Percentiles rank a stretch among this genome's conserved stretches.
Conservation (phyloP, 1,140 invertebrate species). For the Monochamus saltuarius region DNA sequence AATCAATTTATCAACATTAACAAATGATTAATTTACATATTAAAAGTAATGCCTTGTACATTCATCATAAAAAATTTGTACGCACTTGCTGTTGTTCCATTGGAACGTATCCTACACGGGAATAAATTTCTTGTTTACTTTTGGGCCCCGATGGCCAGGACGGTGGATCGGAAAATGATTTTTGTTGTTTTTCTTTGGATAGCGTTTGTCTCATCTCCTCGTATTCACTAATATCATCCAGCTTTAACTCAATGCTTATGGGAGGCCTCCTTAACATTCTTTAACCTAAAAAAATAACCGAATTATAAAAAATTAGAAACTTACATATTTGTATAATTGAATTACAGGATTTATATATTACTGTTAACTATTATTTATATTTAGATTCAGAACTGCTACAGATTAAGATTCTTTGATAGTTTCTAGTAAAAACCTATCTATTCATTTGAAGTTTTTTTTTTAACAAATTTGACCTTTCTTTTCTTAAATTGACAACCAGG, state of each 20-base stretch:
- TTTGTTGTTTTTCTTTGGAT: constrained; percentile 58
- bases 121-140: constrained; percentile 63
- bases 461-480: no score
- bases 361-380: neutral
- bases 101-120: constrained; percentile 63
- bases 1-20: no score
- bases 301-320: no score
- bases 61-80: constrained; percentile 13
- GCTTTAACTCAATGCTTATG: constrained; percentile 73
- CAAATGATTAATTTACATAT: no score
- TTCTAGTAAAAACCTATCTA: neutral
- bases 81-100: constrained; percentile 6
- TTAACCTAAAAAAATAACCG: constrained; percentile 1
- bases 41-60: neutral
- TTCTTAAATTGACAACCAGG: no score
- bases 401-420: neutral
- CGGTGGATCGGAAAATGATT: constrained; percentile 51
- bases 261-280: constrained; percentile 74
- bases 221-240: constrained; percentile 76
- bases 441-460: no score
- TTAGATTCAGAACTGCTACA: neutral
- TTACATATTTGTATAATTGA: no score
- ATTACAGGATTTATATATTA: neutral
- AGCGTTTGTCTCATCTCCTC: constrained; percentile 57
- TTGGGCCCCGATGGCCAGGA: constrained; percentile 54